These are phyloP conservation scores for Benthosema pterotum DNA, from an alignment of 2,797 vertebrate species.

Conservation along the genomic window DNA sequence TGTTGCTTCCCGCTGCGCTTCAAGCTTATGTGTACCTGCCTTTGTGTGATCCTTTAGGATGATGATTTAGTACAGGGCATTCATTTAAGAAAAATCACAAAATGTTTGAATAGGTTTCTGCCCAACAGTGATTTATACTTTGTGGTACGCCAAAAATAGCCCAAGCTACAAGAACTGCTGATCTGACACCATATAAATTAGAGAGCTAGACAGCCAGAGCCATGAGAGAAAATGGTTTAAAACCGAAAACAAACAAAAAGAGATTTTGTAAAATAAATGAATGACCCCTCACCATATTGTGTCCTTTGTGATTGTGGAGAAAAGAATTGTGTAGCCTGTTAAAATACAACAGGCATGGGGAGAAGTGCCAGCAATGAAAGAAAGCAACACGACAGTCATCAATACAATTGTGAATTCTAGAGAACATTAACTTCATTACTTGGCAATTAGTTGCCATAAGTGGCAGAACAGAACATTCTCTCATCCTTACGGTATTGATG, in stretches of 20 bases:
- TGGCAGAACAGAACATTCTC: constrained; percentile 77
- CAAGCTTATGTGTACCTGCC: too few species aligned
- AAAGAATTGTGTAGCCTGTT: constrained; percentile 61
- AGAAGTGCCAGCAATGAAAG: constrained; percentile 68
- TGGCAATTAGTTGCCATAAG: constrained; percentile 80
- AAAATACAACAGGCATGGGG: constrained; percentile 71
- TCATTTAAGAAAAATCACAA: too few species aligned
- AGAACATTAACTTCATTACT: constrained; percentile 89
- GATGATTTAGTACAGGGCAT: too few species aligned
- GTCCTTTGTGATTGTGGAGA: constrained; percentile 80
- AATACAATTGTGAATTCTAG: constrained; percentile 85
- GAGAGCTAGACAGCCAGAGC: constrained; percentile 13
- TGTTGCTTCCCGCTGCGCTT: too few species aligned
- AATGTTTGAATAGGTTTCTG: too few species aligned
- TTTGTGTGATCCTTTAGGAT: too few species aligned
- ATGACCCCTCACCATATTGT: constrained; percentile 84
- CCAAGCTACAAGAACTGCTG: too few species aligned
- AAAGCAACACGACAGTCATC: constrained; percentile 77
- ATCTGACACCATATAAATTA: not conserved
- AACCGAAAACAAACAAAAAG: constrained; percentile 67
- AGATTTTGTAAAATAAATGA: constrained; percentile 75
- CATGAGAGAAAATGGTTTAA: constrained; percentile 12
- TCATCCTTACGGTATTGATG: constrained; percentile 66
- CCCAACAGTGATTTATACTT: too few species aligned
- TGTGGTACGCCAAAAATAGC: too few species aligned